Conservation (phyloP, 1,140 invertebrate genomes). For the Fragariocoptes setiger region DNA sequence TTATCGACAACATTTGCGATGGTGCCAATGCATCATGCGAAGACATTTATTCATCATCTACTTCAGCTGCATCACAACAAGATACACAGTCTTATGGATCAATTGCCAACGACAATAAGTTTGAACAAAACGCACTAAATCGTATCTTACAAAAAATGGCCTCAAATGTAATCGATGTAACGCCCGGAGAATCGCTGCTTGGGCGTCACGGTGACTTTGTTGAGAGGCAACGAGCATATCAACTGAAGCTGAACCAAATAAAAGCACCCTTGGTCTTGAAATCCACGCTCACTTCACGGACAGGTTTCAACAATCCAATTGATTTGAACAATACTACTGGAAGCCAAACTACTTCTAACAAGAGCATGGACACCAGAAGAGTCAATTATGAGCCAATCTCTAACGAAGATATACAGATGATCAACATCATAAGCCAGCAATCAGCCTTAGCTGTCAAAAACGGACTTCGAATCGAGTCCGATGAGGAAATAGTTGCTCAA, state of each 20-base stretch:
- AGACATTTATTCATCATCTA: background rate
- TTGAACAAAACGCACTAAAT: constrained; percentile 1
- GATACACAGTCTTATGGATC: background rate
- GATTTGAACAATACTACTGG: too few relatives aligned
- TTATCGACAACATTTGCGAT: background rate
- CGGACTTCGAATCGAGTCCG: too few relatives aligned
- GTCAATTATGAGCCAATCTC: background rate
- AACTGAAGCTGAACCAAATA: background rate
- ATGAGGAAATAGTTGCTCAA: too few relatives aligned
- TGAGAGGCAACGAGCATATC: background rate
- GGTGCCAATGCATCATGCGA: background rate
- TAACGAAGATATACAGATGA: background rate
- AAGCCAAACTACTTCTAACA: too few relatives aligned
- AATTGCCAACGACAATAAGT: background rate
- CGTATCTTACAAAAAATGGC: constrained; percentile 1
- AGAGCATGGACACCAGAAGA: too few relatives aligned
- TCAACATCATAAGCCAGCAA: background rate
- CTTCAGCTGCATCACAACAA: background rate
- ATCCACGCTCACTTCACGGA: too few relatives aligned
- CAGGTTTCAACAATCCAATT: too few relatives aligned
- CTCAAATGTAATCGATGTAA: constrained; percentile 4
- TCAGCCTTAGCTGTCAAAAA: background rate
- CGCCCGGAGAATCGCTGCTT: background rate
- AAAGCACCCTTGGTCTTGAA: background rate
- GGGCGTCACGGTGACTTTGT: too few relatives aligned